Evolutionary conservation across 2,113 vertebrate genomes (phyloP).

Genomic region (Perognathus longimembris): DNA sequence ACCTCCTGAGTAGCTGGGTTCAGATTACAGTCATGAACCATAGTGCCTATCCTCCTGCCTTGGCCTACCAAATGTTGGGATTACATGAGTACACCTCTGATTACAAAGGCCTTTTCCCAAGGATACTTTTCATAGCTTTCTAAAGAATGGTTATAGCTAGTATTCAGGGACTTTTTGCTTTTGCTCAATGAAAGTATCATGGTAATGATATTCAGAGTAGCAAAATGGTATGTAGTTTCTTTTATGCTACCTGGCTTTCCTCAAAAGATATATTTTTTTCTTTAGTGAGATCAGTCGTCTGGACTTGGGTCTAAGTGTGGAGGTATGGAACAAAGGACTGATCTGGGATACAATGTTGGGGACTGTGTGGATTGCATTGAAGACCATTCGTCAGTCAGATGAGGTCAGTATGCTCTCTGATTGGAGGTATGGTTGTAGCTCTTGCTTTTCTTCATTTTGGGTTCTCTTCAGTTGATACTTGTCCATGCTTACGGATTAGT

Average conservation of each 20-base stretch:
- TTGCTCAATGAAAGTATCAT: slow-evolving; percentile 31
- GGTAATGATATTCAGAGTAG: neutral
- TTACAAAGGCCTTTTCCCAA: slow-evolving; percentile 37
- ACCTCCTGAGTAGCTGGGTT: no score
- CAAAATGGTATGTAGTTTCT: slow-evolving; percentile 27
- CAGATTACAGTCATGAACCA: no score
- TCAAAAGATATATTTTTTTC: slow-evolving; percentile 69
- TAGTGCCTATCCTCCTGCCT: neutral
- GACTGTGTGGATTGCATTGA: slow-evolving; percentile 95
- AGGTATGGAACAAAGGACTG: slow-evolving; percentile 99
- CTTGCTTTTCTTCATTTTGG: neutral
- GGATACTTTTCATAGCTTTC: neutral
- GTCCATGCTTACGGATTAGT: neutral
- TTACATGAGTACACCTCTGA: neutral
- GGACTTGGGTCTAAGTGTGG: slow-evolving; percentile 97
- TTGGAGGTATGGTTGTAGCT: neutral
- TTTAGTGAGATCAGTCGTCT: slow-evolving; percentile 96
- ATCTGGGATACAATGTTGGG: slow-evolving; percentile 99
- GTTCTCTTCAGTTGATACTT: neutral
- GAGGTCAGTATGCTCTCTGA: slow-evolving; percentile 88
- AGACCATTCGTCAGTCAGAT: slow-evolving; percentile 93
- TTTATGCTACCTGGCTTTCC: slow-evolving; percentile 24
- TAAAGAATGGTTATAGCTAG: slow-evolving; percentile 18
- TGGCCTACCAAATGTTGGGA: neutral
- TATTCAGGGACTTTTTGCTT: slow-evolving; percentile 31